These are phyloP conservation scores for Battus philenor DNA, from an alignment of 1,140 invertebrate species.

Conservation along the genomic window DNA sequence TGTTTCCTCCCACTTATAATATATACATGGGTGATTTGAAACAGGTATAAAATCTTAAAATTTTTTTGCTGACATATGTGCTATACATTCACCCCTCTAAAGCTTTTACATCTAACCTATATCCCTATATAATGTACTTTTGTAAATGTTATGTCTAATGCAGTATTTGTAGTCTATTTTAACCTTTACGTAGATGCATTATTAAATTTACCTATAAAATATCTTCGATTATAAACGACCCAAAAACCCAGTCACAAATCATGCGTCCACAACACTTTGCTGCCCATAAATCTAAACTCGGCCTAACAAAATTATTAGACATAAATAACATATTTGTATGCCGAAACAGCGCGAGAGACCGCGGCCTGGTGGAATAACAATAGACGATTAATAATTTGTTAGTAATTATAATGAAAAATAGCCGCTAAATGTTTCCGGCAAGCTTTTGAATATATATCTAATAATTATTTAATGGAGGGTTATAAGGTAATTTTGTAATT, in stretches of 20 bases:
- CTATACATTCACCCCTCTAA: too few relatives aligned
- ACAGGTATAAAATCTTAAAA: too few relatives aligned
- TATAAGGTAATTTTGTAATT: constrained; percentile 31
- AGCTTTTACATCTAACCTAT: too few relatives aligned
- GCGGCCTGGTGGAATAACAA: constrained; percentile 35
- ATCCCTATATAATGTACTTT: too few relatives aligned
- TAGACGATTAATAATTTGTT: constrained; percentile 60
- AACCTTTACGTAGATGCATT: too few relatives aligned
- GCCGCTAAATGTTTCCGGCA: constrained; percentile 45
- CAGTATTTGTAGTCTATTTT: too few relatives aligned
- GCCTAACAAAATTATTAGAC: constrained; percentile 20
- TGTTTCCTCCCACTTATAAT: too few relatives aligned
- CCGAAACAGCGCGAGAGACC: constrained; percentile 21
- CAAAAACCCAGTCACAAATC: constrained; percentile 21
- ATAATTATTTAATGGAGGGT: constrained; percentile 26
- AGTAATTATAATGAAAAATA: constrained; percentile 64
- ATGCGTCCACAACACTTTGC: constrained; percentile 17
- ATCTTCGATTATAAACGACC: background rate
- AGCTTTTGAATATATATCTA: constrained; percentile 40
- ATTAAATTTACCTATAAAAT: too few relatives aligned
- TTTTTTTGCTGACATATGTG: too few relatives aligned
- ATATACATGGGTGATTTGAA: too few relatives aligned
- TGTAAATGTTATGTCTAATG: too few relatives aligned
- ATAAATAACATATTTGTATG: constrained; percentile 26
- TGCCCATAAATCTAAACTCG: constrained; percentile 19